Conservation (phyloP, 2,113 vertebrate species). For the Tinamus guttatus region DNA sequence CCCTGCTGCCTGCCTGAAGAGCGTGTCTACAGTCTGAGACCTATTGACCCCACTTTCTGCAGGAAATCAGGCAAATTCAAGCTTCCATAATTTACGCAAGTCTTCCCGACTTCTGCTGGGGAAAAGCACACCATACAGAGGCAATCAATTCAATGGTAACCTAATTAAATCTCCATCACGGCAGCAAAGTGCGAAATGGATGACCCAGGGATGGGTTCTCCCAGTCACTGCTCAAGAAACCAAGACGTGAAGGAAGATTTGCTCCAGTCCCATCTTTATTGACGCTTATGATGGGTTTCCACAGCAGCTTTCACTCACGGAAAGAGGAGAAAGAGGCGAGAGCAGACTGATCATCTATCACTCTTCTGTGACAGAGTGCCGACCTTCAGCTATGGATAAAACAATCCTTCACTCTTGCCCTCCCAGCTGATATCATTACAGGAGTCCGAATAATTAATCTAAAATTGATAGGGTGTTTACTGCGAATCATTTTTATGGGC, state of each 20-base stretch:
- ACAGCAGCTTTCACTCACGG: neutral
- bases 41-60: conserved; percentile 85
- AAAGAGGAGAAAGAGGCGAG: neutral
- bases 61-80: conserved; percentile 83
- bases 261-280: neutral
- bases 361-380: conserved; percentile 21
- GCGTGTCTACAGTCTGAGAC: conserved; percentile 86
- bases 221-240: neutral
- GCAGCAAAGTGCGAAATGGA: conserved; percentile 60
- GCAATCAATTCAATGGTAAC: conserved; percentile 74
- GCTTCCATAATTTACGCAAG: conserved; percentile 81
- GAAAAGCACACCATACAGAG: conserved; percentile 75
- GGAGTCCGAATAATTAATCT: conserved; percentile 36
- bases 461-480: conserved; percentile 17
- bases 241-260: neutral
- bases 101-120: conserved; percentile 74
- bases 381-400: conserved; percentile 6
- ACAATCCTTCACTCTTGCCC: neutral
- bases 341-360: neutral
- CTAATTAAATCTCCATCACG: conserved; percentile 73
- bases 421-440: neutral
- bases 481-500: conserved; percentile 43
- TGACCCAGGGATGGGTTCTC: conserved; percentile 32
- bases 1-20: conserved; percentile 81
- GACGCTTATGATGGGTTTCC: neutral